Evolutionary conservation across 2,888 invertebrate genomes (phyloP).

Genomic region (Eristalis tenax): DNA sequence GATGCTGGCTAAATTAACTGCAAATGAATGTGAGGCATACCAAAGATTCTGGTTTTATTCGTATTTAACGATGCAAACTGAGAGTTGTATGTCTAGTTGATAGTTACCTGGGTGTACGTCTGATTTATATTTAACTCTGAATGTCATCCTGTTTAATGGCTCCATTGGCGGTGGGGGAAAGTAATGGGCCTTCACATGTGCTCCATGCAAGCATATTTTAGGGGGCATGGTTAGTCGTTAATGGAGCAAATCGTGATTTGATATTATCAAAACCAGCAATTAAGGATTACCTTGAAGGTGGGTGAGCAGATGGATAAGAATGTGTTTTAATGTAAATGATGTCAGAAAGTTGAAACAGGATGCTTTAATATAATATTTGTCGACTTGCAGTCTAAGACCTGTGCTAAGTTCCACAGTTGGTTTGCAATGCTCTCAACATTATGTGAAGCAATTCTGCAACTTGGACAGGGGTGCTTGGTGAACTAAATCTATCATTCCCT

Average conservation of each 20-base stretch:
- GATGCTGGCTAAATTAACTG: constrained; percentile 50
- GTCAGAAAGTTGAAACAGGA: too few species aligned
- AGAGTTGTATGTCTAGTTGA: constrained; percentile 23
- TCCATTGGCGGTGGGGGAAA: background rate
- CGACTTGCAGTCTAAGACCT: too few species aligned
- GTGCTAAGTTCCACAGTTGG: too few species aligned
- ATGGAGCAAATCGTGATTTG: background rate
- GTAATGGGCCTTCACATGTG: background rate
- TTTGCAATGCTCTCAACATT: too few species aligned
- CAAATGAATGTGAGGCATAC: constrained; percentile 58
- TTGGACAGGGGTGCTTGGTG: too few species aligned
- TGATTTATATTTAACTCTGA: constrained; percentile 19
- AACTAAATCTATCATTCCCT: too few species aligned
- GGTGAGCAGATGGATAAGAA: too few species aligned
- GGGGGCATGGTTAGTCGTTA: background rate
- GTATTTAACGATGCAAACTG: constrained; percentile 31
- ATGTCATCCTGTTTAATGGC: constrained; percentile 18
- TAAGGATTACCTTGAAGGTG: too few species aligned
- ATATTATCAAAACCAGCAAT: background rate
- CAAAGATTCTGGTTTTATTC: constrained; percentile 44
- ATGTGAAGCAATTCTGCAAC: too few species aligned
- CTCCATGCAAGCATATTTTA: background rate
- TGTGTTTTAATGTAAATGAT: too few species aligned
- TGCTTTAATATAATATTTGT: too few species aligned
- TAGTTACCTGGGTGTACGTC: constrained; percentile 17